These are phyloP conservation scores for Zaprionus camerounensis DNA, from an alignment of 1,140 invertebrate genomes.

Conservation along the genomic window DNA sequence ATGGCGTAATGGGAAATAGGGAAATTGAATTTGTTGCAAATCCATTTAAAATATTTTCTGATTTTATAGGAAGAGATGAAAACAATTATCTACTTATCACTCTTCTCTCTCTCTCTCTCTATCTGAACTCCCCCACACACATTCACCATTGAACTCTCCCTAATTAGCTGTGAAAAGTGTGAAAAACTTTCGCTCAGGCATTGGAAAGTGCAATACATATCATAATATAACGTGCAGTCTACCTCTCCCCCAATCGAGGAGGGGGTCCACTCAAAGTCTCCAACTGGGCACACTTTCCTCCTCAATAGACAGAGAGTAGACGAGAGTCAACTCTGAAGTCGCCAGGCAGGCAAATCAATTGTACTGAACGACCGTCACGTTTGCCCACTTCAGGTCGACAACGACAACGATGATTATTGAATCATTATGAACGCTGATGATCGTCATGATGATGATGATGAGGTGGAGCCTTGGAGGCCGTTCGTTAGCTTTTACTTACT, in stretches of 20 bases:
- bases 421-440: constrained; percentile 15
- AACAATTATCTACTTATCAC: background rate
- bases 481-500: constrained; percentile 50
- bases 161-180: constrained; percentile 52
- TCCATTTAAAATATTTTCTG: background rate
- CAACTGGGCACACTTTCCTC: constrained; percentile 43
- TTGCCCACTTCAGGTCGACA: constrained; percentile 55
- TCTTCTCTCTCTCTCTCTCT: background rate
- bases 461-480: constrained; percentile 35
- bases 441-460: constrained; percentile 34
- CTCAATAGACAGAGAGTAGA: background rate
- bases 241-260: background rate
- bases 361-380: constrained; percentile 62
- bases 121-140: constrained; percentile 19
- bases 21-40: constrained; percentile 11
- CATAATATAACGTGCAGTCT: constrained; percentile 26
- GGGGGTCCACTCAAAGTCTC: constrained; percentile 3
- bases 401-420: constrained; percentile 6
- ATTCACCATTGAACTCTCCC: constrained; percentile 19
- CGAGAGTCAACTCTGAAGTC: background rate
- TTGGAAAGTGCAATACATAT: constrained; percentile 51
- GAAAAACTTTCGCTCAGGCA: constrained; percentile 59
- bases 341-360: constrained; percentile 59
- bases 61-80: background rate
- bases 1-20: constrained; percentile 17